These are phyloP conservation scores for Metopia argyrocephala DNA, from an alignment of 2,888 invertebrate genomes.

Conservation along the genomic window DNA sequence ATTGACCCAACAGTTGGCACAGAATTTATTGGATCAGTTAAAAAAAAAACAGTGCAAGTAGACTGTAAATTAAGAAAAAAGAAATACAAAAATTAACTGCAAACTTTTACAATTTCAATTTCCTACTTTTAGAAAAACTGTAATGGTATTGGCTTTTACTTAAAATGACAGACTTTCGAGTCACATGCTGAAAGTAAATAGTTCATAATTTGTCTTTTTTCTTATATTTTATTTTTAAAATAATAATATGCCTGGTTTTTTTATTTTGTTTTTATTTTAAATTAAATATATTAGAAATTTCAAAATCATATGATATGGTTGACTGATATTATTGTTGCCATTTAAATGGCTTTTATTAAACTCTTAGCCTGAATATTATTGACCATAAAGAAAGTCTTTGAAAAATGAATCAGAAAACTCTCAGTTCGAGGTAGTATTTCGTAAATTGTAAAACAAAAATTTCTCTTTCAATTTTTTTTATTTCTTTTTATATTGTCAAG, in stretches of 20 bases:
- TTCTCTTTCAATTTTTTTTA: not conserved
- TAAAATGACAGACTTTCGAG: too few relatives aligned
- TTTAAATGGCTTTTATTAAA: constrained; percentile 8
- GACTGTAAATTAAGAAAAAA: too few relatives aligned
- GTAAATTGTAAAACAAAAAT: constrained; percentile 8
- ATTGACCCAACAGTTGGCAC: too few relatives aligned
- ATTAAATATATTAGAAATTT: not conserved
- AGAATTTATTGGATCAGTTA: too few relatives aligned
- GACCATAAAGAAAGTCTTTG: constrained; percentile 44
- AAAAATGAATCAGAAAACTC: not conserved
- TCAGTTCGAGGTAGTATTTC: not conserved
- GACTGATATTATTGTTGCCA: constrained; percentile 22
- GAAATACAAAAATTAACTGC: too few relatives aligned
- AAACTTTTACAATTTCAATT: too few relatives aligned
- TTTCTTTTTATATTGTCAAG: too few relatives aligned
- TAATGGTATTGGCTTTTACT: too few relatives aligned
- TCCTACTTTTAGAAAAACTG: too few relatives aligned
- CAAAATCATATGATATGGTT: constrained; percentile 4
- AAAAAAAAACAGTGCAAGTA: too few relatives aligned
- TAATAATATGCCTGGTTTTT: too few relatives aligned
- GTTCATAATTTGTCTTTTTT: not conserved
- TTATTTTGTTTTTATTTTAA: not conserved
- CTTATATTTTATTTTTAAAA: not conserved
- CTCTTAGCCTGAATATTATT: not conserved
- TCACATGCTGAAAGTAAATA: too few relatives aligned